Conservation (phyloP, 2,113 vertebrate species). For the Malaclemys terrapin region DNA sequence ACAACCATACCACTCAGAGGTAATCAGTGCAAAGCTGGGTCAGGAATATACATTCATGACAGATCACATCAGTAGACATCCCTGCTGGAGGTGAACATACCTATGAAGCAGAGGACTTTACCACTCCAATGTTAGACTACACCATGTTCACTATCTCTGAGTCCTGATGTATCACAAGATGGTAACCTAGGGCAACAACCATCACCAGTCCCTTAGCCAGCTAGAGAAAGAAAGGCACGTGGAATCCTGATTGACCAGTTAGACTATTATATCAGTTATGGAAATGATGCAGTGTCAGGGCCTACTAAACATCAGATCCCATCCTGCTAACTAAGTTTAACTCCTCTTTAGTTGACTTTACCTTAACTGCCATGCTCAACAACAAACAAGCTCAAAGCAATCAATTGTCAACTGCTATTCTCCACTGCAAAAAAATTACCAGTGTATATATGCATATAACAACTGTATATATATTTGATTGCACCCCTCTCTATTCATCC, state of each 20-base stretch:
- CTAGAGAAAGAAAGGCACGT: neutral
- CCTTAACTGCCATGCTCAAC: neutral
- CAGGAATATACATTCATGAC: accelerated
- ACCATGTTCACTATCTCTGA: neutral
- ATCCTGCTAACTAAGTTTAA: neutral
- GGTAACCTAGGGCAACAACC: neutral
- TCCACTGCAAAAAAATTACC: neutral
- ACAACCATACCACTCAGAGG: neutral
- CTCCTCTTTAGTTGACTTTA: neutral
- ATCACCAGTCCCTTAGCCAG: neutral
- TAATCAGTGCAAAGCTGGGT: neutral
- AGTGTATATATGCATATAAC: neutral
- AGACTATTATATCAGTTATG: neutral
- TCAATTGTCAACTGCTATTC: neutral
- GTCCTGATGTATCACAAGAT: neutral
- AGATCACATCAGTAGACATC: neutral
- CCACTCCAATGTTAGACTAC: neutral
- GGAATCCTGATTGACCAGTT: neutral
- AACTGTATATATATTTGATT: neutral
- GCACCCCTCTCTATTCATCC: accelerated
- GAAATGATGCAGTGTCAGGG: neutral
- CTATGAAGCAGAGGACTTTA: neutral
- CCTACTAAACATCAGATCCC: neutral
- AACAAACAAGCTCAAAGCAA: neutral
- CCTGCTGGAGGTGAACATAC: neutral